Evolutionary conservation across 2,797 vertebrate species (phyloP), one percentile per base, ranked within the genome.

Genomic region (Neolamprologus multifasciatus): DNA sequence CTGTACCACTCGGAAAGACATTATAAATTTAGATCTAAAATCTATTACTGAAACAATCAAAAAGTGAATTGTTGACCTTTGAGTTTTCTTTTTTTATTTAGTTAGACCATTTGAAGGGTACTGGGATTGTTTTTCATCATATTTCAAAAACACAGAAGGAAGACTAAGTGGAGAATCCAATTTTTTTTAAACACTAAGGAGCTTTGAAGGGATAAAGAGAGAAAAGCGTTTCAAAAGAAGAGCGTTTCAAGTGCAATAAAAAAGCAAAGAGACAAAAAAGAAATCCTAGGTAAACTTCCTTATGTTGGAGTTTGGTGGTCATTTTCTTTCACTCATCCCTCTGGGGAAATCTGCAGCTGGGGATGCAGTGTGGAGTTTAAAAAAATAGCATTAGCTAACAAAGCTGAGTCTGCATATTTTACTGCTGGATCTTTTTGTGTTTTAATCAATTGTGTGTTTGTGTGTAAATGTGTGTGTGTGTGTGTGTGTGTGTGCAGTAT

Each of bases 371-470:
- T 80, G 77, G 71, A 88, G 88, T 94, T 92, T 5, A 91, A 93
- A 87, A 94, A 94, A 96, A 74, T 84, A 90, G 85, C 84, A 92
- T 94, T 92, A 87, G 89, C 83, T 90, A 89, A 94, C 90, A 96
- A 92, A 90, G 94, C 91, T 94, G 92, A 96, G 84, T 79, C 71
- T 80, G 92, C 94, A 91, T 88, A 77, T 92, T 93, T 92, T 82
- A 93, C 85, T 80, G 82, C 86, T 77, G 36, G 26, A 87, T 84
- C 77, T 91, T 87, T 64, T 81, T 89, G 83, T 62, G 64, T 89
- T 91, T 93, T 85, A 85, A 89, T 90, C 80, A 77, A 81, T 17
- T 71, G n/a, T 59, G 5, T 12, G 40, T 51, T 23, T 29, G 69
- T 76, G 9, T 29, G 38, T 43, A 8, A 16, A 4, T 57, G 5